A percentile compares a stretch with the other conserved stretches of the same genome.
Evolutionary conservation across 2,113 vertebrate genomes (phyloP).

Genomic region (Hiodon alosoides): DNA sequence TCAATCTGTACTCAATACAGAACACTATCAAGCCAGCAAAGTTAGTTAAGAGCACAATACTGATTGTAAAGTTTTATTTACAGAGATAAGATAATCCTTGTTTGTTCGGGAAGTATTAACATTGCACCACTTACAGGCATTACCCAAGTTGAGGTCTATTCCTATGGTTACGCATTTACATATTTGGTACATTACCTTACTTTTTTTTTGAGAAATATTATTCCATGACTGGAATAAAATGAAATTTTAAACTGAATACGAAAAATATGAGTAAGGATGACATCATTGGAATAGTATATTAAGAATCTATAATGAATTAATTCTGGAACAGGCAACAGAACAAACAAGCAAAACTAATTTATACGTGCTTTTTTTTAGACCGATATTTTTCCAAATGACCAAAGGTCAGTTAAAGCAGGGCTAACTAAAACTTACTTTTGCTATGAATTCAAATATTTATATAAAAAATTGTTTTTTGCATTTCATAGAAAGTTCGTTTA

Average conservation of each 20-base stretch:
- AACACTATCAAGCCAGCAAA: too few relatives aligned
- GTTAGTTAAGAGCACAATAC: too few relatives aligned
- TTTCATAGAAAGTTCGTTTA: constrained; percentile 24
- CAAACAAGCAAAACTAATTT: constrained; percentile 8
- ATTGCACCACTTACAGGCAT: background rate
- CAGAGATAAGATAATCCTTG: too few relatives aligned
- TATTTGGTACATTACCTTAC: background rate
- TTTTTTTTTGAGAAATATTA: background rate
- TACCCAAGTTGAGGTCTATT: background rate
- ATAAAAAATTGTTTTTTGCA: constrained; percentile 20
- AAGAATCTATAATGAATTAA: background rate
- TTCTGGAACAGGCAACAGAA: background rate
- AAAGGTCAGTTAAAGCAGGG: constrained; percentile 16
- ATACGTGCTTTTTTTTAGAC: constrained; percentile 2
- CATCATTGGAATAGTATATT: background rate
- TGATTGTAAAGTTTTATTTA: too few relatives aligned
- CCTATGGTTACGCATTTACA: background rate
- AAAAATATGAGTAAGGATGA: background rate
- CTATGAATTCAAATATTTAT: constrained; percentile 12
- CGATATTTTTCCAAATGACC: background rate
- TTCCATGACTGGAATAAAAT: background rate
- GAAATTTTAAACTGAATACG: too few relatives aligned
- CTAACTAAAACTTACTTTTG: constrained; percentile 22
- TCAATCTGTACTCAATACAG: too few relatives aligned
- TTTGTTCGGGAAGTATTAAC: background rate